phyloP scores from a whole-genome alignment of 2,113 vertebrate genomes.

The Chaetura pelagica region DNA sequence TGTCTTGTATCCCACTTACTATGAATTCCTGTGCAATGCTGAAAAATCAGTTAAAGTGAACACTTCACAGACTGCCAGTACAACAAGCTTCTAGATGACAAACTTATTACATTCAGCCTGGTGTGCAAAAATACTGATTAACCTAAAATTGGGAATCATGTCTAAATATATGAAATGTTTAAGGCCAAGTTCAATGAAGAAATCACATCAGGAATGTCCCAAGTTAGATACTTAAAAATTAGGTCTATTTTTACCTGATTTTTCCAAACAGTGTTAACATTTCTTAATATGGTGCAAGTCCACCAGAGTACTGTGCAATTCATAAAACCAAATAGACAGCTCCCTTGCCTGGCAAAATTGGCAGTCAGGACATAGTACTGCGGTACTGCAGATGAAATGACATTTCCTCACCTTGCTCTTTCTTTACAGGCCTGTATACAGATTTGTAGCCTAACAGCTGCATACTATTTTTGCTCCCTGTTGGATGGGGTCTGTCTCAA shows the following conservation, averaged over 20 bases:
- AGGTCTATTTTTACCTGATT: not conserved
- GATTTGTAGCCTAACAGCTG: not conserved
- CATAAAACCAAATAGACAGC: not conserved
- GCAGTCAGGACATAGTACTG: not conserved
- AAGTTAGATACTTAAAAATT: not conserved
- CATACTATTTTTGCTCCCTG: not conserved
- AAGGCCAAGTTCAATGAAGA: not conserved
- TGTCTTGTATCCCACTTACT: fast-evolving
- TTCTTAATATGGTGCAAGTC: not conserved
- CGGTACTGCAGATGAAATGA: not conserved
- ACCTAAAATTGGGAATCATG: not conserved
- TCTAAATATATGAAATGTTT: not conserved
- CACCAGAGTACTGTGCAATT: not conserved
- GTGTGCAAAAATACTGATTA: not conserved
- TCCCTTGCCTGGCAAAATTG: not conserved
- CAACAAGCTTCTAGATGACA: not conserved
- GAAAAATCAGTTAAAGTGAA: not conserved
- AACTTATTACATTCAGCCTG: not conserved
- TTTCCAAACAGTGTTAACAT: not conserved
- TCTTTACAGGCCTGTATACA: not conserved
- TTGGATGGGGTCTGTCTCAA: not conserved
- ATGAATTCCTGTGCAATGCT: not conserved
- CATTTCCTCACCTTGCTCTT: not conserved
- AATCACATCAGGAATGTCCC: not conserved
- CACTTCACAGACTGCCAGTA: not conserved